phyloP scores from a whole-genome alignment of 2,113 vertebrate species.

The Prolemur simus region DNA sequence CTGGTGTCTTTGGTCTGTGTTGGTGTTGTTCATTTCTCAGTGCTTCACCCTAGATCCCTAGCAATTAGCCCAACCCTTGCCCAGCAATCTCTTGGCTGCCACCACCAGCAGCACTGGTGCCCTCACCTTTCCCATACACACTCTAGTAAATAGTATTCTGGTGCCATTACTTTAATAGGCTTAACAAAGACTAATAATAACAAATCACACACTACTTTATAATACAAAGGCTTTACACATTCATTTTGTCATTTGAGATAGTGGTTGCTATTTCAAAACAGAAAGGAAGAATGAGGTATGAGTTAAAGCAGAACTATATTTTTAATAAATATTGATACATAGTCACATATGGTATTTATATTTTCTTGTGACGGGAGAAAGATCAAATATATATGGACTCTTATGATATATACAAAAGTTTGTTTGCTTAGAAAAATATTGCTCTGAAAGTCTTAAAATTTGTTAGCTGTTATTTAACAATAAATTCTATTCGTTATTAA shows the following conservation, averaged over 20 bases:
- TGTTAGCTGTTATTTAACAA: not conserved
- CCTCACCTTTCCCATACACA: not conserved
- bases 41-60: not conserved
- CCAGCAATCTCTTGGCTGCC: fast-evolving
- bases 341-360: not conserved
- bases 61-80: not conserved
- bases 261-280: not conserved
- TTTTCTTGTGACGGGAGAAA: not conserved
- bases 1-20: not conserved
- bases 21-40: not conserved
- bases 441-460: not conserved
- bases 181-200: constrained; percentile 24
- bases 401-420: not conserved
- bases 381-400: not conserved
- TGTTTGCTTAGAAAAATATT: constrained; percentile 27
- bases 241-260: not conserved
- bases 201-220: not conserved
- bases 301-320: not conserved
- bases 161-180: not conserved
- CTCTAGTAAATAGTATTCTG: not conserved
- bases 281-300: not conserved
- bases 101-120: not conserved
- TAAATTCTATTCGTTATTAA: not conserved
- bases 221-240: not conserved
- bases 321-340: not conserved